Base-by-base conservation (phyloP, 2,113 vertebrate species). In the Syngnathus scovelli region DNA sequence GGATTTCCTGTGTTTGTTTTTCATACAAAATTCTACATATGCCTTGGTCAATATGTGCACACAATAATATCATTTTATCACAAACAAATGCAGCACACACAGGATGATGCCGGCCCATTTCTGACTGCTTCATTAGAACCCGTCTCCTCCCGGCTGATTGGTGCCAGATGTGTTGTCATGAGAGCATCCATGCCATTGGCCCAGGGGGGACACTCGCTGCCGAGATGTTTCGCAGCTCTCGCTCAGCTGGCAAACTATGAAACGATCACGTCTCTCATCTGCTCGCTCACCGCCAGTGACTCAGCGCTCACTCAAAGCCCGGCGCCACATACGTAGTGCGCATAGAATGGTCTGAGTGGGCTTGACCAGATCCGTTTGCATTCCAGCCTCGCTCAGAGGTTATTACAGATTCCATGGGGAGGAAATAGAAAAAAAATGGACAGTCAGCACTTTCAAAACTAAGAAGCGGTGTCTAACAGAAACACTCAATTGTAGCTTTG, bases 381-480 rank as follows among this genome's bases (percentile, higher is more conserved):
- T 43, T 27, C 23, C 27, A 27, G 21, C 41, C 62, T 68, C 52
- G 63, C 68, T 51, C 66, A 70, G 15, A 69, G 12, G 27, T 13
- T 33, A 4, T 33, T 56, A 12, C 23, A 56, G 27, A 56, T 10
- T 55, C 12, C 54, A 27, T 49, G 18, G 18, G 8, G 48, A 19
- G 8, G 6, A 49, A 49, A 49, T 49, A 9, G 18, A 10, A 10
- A 21, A 49, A 18, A 6, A 49, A 19, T 19, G 7, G 19, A 19
- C 7, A 3, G 49, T 19, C 18, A 1, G 21, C 49, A 21, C 19
- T 21, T 21, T 52, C 10, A 6, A 52, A 52, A 52, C 8, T 48
- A 48, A 48, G 39, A 41, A 41, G 65, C 76, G 39, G 63, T 70
- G 72, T 84, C 71, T 77, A 66, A 74, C 78, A 86, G 82, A 84